phyloP scores from a whole-genome alignment of 2,797 vertebrate genomes.

The Orientallactaga sibirica region DNA sequence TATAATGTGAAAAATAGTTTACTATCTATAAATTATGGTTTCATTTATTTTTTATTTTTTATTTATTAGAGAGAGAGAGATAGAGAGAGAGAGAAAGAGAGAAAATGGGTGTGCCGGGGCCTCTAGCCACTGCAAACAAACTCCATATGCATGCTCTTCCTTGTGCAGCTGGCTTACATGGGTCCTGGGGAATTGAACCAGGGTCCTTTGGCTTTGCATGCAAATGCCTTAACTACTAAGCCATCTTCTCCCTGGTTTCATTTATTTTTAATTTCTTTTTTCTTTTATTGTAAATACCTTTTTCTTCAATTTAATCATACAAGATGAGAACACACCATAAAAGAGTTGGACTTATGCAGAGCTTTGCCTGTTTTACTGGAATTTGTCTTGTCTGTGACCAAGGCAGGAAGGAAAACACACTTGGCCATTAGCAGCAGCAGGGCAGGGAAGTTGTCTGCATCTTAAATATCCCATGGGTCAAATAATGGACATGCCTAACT shows the following conservation, averaged over 20 bases:
- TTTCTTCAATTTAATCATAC: constrained; percentile 20
- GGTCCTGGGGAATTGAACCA: too few species aligned
- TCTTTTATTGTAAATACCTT: constrained; percentile 18
- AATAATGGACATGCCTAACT: background rate
- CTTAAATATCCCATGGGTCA: background rate
- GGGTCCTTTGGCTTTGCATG: too few species aligned
- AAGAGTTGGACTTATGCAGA: constrained; percentile 14
- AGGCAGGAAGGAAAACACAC: background rate
- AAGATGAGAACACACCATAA: background rate
- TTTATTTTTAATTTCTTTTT: constrained; percentile 7
- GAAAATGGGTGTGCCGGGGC: too few species aligned
- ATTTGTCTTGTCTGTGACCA: background rate
- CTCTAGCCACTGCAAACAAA: too few species aligned
- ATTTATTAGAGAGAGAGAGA: background rate
- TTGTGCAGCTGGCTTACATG: too few species aligned
- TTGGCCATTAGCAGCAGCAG: background rate
- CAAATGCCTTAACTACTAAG: too few species aligned
- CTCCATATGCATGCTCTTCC: too few species aligned
- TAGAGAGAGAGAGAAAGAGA: too few species aligned
- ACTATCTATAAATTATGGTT: background rate
- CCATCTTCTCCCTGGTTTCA: background rate
- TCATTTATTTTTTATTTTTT: background rate
- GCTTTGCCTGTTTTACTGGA: background rate
- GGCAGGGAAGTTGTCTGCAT: background rate
- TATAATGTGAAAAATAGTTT: constrained; percentile 34